Conservation (phyloP, 2,888 invertebrate species). For the Oconnorella tubifera region DNA sequence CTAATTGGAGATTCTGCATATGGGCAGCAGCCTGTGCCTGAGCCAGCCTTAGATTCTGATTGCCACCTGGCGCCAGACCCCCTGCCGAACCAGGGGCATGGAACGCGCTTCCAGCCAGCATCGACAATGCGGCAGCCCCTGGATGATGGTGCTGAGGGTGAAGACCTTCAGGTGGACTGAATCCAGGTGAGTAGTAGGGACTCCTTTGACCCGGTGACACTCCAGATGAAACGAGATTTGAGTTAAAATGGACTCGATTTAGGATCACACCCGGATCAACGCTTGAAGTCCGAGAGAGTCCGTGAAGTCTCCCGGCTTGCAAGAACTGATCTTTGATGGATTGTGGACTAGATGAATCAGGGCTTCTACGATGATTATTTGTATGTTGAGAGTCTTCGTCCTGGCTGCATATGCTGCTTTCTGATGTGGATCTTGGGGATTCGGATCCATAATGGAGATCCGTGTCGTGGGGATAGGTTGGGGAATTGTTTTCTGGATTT, state of each 20-base stretch:
- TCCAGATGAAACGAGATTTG: no score
- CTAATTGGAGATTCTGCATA: slow-evolving; percentile 63
- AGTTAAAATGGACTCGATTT: no score
- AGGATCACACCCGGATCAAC: neutral
- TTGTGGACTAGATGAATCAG: neutral
- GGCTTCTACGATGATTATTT: neutral
- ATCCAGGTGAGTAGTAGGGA: neutral
- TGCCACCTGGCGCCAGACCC: slow-evolving; percentile 21
- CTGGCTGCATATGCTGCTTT: neutral
- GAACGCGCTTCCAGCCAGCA: slow-evolving; percentile 43
- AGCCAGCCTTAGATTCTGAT: slow-evolving; percentile 47
- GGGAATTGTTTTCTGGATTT: neutral
- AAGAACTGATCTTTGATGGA: neutral
- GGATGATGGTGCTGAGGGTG: slow-evolving; percentile 1
- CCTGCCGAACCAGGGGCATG: slow-evolving; percentile 38
- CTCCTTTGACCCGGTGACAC: neutral
- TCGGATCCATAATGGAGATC: neutral
- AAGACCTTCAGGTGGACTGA: neutral
- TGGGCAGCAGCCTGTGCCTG: slow-evolving; percentile 38
- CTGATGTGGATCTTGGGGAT: neutral
- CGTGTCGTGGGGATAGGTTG: neutral
- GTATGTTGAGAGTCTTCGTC: neutral
- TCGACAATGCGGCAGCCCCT: slow-evolving; percentile 13
- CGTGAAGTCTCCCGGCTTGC: neutral
- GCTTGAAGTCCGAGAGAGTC: neutral